Conservation (phyloP, 2,113 vertebrate genomes). For the Pelusios castaneus region DNA sequence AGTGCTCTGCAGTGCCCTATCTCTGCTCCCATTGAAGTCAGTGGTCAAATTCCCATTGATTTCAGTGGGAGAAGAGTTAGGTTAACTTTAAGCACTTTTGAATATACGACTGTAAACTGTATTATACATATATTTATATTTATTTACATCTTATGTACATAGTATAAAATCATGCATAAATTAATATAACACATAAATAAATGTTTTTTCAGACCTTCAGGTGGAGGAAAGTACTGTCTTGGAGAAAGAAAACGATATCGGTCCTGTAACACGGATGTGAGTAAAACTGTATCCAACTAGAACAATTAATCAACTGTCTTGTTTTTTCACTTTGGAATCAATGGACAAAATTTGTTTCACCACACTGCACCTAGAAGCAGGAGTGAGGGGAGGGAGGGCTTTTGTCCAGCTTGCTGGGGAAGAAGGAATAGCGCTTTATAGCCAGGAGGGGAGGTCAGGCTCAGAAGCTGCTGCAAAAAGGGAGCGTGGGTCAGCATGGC, state of each 20-base stretch:
- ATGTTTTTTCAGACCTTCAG: conserved; percentile 89
- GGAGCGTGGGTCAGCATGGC: no score
- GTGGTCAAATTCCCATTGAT: neutral
- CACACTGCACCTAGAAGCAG: neutral
- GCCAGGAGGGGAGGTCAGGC: neutral
- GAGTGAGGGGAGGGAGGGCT: neutral
- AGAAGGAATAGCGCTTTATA: neutral
- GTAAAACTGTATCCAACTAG: conserved; percentile 73
- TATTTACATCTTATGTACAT: neutral
- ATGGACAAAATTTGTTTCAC: neutral
- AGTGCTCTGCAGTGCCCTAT: neutral
- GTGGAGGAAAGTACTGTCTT: conserved; percentile 98
- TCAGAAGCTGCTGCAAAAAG: neutral
- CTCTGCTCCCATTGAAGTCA: neutral
- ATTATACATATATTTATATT: neutral
- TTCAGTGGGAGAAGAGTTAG: neutral
- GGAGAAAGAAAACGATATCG: conserved; percentile 97
- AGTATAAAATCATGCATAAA: neutral
- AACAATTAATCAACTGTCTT: neutral
- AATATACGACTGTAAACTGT: conserved; percentile 1
- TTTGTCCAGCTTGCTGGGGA: neutral
- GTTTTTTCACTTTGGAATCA: neutral
- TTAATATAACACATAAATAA: conserved; percentile 31
- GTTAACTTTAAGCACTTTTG: conserved; percentile 7
- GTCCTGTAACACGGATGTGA: conserved; percentile 97